A percentile compares a stretch with the other conserved stretches of the same genome.
Evolutionary conservation across 2,797 vertebrate genomes (phyloP).

Genomic region (Acipenser ruthenus): DNA sequence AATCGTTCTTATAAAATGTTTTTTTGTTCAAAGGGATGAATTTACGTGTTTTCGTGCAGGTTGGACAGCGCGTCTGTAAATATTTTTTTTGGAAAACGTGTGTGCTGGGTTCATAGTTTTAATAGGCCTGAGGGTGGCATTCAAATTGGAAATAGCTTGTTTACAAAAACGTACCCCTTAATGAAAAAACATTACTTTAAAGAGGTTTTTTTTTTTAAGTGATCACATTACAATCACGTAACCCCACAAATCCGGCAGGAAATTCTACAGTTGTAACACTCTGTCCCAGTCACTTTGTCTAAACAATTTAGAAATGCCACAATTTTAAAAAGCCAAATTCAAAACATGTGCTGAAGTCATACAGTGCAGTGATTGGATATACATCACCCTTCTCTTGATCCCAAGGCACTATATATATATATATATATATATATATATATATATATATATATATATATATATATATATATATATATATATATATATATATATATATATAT

Average conservation of each 20-base stretch:
- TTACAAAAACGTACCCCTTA: background rate
- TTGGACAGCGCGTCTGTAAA: background rate
- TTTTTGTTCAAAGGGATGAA: background rate
- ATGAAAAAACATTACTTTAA: background rate
- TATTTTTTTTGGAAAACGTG: no score
- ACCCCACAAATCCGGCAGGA: background rate
- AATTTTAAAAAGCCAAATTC: slow-evolving; percentile 3
- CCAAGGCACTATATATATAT: slow-evolving; percentile 1
- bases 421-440: no score
- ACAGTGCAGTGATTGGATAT: slow-evolving; percentile 8
- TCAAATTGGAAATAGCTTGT: no score
- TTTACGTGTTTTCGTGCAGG: background rate
- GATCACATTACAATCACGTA: background rate
- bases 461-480: no score
- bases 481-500: no score
- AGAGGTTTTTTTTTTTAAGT: background rate
- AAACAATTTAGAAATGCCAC: background rate
- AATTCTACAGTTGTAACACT: no score
- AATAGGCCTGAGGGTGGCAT: no score
- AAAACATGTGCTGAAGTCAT: slow-evolving; percentile 3
- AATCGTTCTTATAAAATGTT: background rate
- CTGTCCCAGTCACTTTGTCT: no score
- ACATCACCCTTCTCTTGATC: slow-evolving; percentile 18
- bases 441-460: no score
- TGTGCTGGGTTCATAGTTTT: no score